Evolutionary conservation across 2,113 vertebrate genomes (phyloP).

Genomic region (Hymenochirus boettgeri): DNA sequence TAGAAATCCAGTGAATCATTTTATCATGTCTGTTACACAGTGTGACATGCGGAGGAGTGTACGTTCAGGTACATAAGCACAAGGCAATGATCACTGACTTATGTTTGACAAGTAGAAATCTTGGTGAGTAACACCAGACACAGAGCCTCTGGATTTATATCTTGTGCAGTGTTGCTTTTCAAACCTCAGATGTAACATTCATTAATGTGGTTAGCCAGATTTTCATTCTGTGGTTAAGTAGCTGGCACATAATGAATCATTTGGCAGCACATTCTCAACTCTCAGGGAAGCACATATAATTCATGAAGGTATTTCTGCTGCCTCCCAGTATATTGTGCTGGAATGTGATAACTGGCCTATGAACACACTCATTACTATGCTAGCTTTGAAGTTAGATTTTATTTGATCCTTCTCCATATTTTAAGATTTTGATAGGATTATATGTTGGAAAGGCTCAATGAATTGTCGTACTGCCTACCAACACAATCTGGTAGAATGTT

Average conservation of each 20-base stretch:
- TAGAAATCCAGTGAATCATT: too few relatives aligned
- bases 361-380: background rate
- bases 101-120: background rate
- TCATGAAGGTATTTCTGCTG: background rate
- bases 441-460: background rate
- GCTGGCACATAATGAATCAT: slow-evolving; percentile 1
- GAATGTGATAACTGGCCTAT: background rate
- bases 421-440: background rate
- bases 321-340: background rate
- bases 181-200: background rate
- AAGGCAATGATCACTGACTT: too few relatives aligned
- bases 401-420: background rate
- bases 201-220: background rate
- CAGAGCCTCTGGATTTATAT: background rate
- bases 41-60: too few relatives aligned
- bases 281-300: background rate
- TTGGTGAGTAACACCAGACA: background rate
- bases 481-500: background rate
- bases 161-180: background rate
- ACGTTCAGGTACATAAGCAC: too few relatives aligned
- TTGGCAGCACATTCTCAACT: background rate
- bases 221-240: background rate
- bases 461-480: too few relatives aligned
- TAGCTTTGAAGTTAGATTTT: background rate
- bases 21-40: too few relatives aligned